These are phyloP conservation scores for Ammodytes marinus DNA, from an alignment of 2,113 vertebrate species.

Conservation along the genomic window DNA sequence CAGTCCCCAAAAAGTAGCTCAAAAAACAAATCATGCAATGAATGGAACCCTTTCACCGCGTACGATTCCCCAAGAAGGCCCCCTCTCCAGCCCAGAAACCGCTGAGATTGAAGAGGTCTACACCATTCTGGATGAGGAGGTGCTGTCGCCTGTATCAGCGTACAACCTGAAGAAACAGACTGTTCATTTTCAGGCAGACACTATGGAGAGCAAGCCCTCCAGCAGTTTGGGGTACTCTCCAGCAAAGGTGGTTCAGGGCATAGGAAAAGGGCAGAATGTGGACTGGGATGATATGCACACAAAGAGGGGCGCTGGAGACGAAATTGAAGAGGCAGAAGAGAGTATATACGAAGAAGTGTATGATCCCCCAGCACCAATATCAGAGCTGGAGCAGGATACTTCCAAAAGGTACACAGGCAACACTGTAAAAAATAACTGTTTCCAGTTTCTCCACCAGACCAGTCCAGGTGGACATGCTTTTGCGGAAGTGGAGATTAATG, in stretches of 20 bases:
- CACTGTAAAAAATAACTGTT: slow-evolving; percentile 64
- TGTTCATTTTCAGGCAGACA: slow-evolving; percentile 52
- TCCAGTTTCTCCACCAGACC: slow-evolving; percentile 70
- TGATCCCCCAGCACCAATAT: slow-evolving; percentile 38
- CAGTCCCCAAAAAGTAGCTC: slow-evolving; percentile 53
- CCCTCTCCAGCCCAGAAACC: slow-evolving; percentile 84
- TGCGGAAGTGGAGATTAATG: slow-evolving; percentile 86
- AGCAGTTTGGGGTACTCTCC: slow-evolving; percentile 65
- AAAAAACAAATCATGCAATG: slow-evolving; percentile 40
- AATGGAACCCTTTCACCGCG: slow-evolving; percentile 27
- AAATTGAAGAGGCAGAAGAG: slow-evolving; percentile 67
- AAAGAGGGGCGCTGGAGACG: slow-evolving; percentile 25
- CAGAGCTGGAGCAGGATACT: slow-evolving; percentile 47
- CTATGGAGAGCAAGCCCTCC: slow-evolving; percentile 42
- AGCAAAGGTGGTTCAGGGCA: slow-evolving; percentile 55
- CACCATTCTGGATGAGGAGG: slow-evolving; percentile 83
- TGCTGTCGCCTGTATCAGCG: slow-evolving; percentile 79
- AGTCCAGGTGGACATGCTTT: slow-evolving; percentile 82
- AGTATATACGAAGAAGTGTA: slow-evolving; percentile 76
- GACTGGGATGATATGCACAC: slow-evolving; percentile 31
- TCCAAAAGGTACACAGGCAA: slow-evolving; percentile 23
- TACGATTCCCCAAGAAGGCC: slow-evolving; percentile 19
- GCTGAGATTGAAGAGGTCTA: slow-evolving; percentile 82
- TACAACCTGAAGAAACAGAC: slow-evolving; percentile 71
- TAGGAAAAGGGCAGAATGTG: slow-evolving; percentile 31